Conservation (phyloP, 2,888 invertebrate species). For the Drymonia ruficornis region DNA sequence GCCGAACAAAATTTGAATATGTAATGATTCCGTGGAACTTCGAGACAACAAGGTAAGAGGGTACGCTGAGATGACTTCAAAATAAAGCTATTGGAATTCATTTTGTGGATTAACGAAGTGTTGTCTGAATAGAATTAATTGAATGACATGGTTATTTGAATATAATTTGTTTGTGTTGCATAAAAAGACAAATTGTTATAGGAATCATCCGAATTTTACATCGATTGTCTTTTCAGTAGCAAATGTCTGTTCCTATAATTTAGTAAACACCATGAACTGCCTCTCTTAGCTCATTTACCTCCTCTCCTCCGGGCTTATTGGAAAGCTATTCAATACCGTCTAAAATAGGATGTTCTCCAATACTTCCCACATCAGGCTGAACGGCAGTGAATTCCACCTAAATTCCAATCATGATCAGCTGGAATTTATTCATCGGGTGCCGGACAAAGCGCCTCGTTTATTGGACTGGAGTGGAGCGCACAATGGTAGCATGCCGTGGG, state of each 20-base stretch:
- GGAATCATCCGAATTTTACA: too few species aligned
- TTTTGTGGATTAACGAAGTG: background rate
- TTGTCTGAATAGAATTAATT: background rate
- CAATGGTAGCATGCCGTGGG: conserved; percentile 20
- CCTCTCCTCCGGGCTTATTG: too few species aligned
- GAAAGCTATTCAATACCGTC: background rate
- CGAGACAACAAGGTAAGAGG: conserved; percentile 22
- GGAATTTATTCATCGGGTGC: conserved; percentile 32
- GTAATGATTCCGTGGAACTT: conserved; percentile 31
- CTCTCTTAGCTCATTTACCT: too few species aligned
- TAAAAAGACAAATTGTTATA: too few species aligned
- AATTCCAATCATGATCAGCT: conserved; percentile 33
- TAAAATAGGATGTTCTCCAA: background rate
- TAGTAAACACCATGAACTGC: too few species aligned
- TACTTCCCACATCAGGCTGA: conserved; percentile 4
- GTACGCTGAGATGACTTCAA: conserved; percentile 24
- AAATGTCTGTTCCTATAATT: too few species aligned
- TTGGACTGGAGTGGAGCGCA: conserved; percentile 29
- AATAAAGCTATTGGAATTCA: conserved; percentile 17
- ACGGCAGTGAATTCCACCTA: conserved; percentile 30
- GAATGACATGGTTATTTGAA: background rate
- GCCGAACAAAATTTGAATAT: conserved; percentile 29
- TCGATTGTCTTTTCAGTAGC: too few species aligned
- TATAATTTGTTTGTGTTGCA: background rate
- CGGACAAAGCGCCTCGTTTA: conserved; percentile 31